Percentiles rank a stretch among this genome's conserved stretches.
phyloP scores from a whole-genome alignment of 2,113 vertebrate genomes.

The Dissostichus mawsoni region DNA sequence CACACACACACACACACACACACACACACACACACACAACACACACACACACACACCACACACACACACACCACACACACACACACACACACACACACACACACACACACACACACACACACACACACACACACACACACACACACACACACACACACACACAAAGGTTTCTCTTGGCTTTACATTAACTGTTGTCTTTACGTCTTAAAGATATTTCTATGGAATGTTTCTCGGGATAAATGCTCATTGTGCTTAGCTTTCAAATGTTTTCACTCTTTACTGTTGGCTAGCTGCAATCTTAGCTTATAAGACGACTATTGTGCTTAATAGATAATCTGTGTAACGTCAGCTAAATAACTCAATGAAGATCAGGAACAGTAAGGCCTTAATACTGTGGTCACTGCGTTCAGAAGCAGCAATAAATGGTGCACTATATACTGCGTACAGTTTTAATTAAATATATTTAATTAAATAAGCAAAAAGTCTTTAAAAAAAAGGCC shows the following conservation, averaged over 20 bases:
- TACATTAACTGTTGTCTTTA: too few species aligned
- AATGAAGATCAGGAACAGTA: not conserved
- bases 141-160: too few species aligned
- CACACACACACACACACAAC: too few species aligned
- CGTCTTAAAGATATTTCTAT: not conserved
- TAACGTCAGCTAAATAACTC: conserved; percentile 17
- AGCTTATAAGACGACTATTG: not conserved
- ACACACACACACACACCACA: too few species aligned
- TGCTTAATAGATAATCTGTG: conserved; percentile 12
- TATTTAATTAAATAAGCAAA: not conserved
- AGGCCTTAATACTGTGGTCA: conserved; percentile 23
- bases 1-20: too few species aligned
- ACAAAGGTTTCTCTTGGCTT: not conserved
- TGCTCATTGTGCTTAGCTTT: not conserved
- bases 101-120: too few species aligned
- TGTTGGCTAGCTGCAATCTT: not conserved
- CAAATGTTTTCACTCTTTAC: not conserved
- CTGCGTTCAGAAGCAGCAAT: not conserved
- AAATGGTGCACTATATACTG: not conserved
- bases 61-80: too few species aligned
- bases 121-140: too few species aligned
- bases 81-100: too few species aligned
- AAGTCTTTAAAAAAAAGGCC: not conserved
- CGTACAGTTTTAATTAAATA: not conserved
- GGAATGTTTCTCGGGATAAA: not conserved